Conservation (phyloP, 2,888 invertebrate genomes). For the Itoplectis maculator region DNA sequence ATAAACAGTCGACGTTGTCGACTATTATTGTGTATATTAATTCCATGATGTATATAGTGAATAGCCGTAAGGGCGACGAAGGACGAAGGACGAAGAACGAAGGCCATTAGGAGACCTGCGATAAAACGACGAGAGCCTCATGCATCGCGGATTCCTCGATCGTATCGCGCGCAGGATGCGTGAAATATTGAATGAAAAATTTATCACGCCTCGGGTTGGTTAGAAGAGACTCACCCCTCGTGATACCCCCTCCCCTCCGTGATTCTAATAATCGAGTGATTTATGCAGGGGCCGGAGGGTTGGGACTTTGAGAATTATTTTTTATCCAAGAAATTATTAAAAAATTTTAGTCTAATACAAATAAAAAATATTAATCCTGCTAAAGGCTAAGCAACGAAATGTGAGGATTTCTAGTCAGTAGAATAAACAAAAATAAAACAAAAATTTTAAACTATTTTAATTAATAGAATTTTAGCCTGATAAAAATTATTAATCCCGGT, state of each 20-base stretch:
- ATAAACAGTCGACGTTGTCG: neutral
- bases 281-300: neutral
- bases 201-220: constrained; percentile 17
- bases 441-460: too few relatives aligned
- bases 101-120: constrained; percentile 13
- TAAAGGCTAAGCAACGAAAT: too few relatives aligned
- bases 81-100: too few relatives aligned
- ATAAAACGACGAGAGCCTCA: constrained; percentile 2
- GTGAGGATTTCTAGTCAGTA: too few relatives aligned
- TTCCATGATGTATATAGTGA: neutral
- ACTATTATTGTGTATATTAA: neutral
- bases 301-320: too few relatives aligned
- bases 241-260: constrained; percentile 14
- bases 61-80: neutral
- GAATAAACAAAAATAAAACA: too few relatives aligned
- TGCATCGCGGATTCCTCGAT: constrained; percentile 31
- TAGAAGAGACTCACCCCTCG: too few relatives aligned
- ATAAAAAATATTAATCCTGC: too few relatives aligned
- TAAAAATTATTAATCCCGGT: too few relatives aligned
- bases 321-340: too few relatives aligned
- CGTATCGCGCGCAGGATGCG: constrained; percentile 8
- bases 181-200: constrained; percentile 40
- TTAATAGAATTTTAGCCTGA: too few relatives aligned
- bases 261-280: constrained; percentile 27
- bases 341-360: too few relatives aligned